phyloP scores from a whole-genome alignment of 2,888 invertebrate species.

The Druceiella hillmani region DNA sequence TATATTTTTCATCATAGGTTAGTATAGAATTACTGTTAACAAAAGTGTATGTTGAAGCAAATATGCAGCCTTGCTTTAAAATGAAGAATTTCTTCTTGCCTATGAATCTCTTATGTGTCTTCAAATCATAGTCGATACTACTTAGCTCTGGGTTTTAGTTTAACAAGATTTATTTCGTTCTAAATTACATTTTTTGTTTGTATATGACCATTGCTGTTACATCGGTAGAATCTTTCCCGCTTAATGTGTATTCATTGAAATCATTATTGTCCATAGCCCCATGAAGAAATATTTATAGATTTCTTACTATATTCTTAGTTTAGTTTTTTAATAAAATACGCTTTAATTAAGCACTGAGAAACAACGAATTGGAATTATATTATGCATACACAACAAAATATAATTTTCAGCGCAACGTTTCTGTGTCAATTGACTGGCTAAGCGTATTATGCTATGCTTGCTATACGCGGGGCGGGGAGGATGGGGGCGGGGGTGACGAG shows the following conservation, averaged over 20 bases:
- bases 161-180: slow-evolving; percentile 18
- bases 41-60: slow-evolving; percentile 16
- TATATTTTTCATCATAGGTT: slow-evolving; percentile 12
- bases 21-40: no score
- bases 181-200: slow-evolving; percentile 11
- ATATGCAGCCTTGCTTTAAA: slow-evolving; percentile 16
- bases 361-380: no score
- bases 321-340: slow-evolving; percentile 20
- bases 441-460: no score
- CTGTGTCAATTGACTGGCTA: no score
- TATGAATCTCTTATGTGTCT: slow-evolving; percentile 20
- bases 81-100: slow-evolving; percentile 21
- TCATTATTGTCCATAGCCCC: no score
- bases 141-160: slow-evolving; percentile 17
- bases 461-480: no score
- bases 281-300: slow-evolving; percentile 15
- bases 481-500: no score
- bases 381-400: no score
- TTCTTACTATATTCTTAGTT: slow-evolving; percentile 17
- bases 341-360: no score
- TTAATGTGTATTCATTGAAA: slow-evolving; percentile 12
- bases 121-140: slow-evolving; percentile 21
- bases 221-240: slow-evolving; percentile 15
- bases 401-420: no score
- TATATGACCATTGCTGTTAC: slow-evolving; percentile 14